Conservation (phyloP, 2,888 invertebrate species). For the Lucinisca nassula region DNA sequence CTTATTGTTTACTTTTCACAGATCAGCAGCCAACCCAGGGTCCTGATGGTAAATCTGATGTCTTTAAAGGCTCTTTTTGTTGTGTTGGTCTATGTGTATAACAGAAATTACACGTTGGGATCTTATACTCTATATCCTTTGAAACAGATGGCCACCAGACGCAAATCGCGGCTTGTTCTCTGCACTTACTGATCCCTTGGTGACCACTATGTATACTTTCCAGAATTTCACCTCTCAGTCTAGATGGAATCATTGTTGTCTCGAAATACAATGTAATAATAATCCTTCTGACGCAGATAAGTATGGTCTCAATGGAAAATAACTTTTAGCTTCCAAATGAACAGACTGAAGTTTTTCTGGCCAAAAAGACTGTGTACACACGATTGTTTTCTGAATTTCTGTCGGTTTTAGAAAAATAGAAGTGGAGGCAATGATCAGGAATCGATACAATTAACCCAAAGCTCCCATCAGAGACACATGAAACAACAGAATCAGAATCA, state of each 20-base stretch:
- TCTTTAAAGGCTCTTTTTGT: constrained; percentile 57
- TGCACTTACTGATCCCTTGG: constrained; percentile 61
- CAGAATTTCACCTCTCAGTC: constrained; percentile 43
- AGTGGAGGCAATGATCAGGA: too few relatives aligned
- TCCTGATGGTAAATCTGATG: constrained; percentile 49
- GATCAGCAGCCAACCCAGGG: constrained; percentile 67
- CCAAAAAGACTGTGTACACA: constrained; percentile 49
- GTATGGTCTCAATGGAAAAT: constrained; percentile 30
- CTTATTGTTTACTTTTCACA: constrained; percentile 47
- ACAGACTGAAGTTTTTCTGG: constrained; percentile 32
- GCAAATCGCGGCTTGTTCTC: constrained; percentile 11
- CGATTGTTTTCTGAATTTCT: constrained; percentile 12
- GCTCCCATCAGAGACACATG: too few relatives aligned
- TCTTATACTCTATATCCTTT: constrained; percentile 27
- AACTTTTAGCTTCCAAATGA: not conserved
- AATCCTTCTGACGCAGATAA: constrained; percentile 47
- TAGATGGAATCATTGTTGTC: constrained; percentile 32
- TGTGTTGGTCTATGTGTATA: constrained; percentile 46
- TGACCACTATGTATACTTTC: constrained; percentile 66
- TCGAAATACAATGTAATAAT: constrained; percentile 27
- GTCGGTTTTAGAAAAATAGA: too few relatives aligned
- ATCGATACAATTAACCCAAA: too few relatives aligned
- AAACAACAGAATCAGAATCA: too few relatives aligned
- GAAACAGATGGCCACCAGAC: constrained; percentile 68
- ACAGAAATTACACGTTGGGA: constrained; percentile 52